A percentile compares a stretch with the other conserved stretches of the same genome.
Conservation (phyloP, 2,888 invertebrate species). For the Nomada hirtipes region DNA sequence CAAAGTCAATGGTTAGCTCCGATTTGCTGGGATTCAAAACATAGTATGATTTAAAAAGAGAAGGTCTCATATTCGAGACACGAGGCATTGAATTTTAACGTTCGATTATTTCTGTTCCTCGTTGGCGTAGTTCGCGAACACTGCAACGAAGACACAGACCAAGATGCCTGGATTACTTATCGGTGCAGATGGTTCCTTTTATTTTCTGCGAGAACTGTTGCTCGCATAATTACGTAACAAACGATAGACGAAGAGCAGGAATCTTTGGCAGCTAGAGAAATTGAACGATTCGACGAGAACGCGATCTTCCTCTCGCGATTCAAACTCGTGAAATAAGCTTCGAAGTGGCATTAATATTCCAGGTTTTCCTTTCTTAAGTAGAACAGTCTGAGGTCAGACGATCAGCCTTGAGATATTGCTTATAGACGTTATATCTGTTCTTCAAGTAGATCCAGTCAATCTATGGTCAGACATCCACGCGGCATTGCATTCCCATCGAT, state of each 20-base stretch:
- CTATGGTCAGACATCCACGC: too few relatives aligned
- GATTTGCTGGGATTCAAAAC: too few relatives aligned
- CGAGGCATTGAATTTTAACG: constrained; percentile 2
- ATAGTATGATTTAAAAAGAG: too few relatives aligned
- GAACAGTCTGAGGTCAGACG: too few relatives aligned
- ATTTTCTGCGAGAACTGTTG: background rate
- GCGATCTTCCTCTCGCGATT: background rate
- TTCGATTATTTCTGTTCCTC: background rate
- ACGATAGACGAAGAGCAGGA: background rate
- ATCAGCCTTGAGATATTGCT: too few relatives aligned
- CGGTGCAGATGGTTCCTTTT: constrained; percentile 2
- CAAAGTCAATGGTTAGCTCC: too few relatives aligned
- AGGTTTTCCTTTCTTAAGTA: background rate
- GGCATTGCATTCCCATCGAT: too few relatives aligned
- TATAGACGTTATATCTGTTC: too few relatives aligned
- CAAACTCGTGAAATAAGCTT: background rate
- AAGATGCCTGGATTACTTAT: constrained; percentile 3
- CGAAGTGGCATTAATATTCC: background rate
- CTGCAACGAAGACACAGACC: background rate
- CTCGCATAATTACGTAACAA: constrained; percentile 20
- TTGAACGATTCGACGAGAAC: constrained; percentile 2
- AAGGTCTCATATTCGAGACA: background rate
- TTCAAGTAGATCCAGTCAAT: too few relatives aligned
- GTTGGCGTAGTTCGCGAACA: background rate
- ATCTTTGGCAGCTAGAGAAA: background rate